Base-by-base conservation (phyloP, 2,888 invertebrate species). In the Ferrisia virgata region DNA sequence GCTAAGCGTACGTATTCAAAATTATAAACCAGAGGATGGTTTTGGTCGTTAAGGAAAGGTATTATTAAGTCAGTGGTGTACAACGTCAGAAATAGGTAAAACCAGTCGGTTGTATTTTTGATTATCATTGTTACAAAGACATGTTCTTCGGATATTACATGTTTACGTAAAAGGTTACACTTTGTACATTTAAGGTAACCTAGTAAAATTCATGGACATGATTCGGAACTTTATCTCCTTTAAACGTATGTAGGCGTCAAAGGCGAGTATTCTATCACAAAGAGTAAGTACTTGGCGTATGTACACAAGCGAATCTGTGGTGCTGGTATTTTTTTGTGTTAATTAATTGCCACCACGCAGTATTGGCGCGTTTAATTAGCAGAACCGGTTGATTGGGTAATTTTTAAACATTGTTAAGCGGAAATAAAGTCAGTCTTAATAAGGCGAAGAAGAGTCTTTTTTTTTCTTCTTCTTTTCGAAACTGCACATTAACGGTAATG, bases 1-100 rank as follows among this genome's bases (percentile, higher is more conserved):
- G 58, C n/a, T n/a, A n/a, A n/a, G n/a, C n/a, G 47, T 1, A 18
- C 72, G 9, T 72, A 72, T 72, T 72, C 33, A 72, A 72, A 72
- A 72, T 72, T 72, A 72, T 15, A 72, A 72, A 33, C 72, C 33
- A 72, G 36, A 72, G 8, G 31, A 28, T 72, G 36, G 72, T 72
- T 72, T 72, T 72, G 72, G 72, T 72, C 72, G 72, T 72, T 72
- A 36, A 47, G 33, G 72, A 72, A 72, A 72, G 72, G 33, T 72
- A 72, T 72, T 36, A 72, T 72, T 72, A 72, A 72, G 8, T 13
- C 25, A n/a, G 22, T 36, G 33, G n/a, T 33, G 28, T 72, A 72
- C 33, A 33, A 72, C 72, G n/a, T 64, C 28, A 43, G 18, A 33
- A n/a, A 72, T 28, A 25, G 15, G 1, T 1, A 33, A 33, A 33